Conservation (phyloP, 2,113 vertebrate genomes). For the Saccopteryx leptura region DNA sequence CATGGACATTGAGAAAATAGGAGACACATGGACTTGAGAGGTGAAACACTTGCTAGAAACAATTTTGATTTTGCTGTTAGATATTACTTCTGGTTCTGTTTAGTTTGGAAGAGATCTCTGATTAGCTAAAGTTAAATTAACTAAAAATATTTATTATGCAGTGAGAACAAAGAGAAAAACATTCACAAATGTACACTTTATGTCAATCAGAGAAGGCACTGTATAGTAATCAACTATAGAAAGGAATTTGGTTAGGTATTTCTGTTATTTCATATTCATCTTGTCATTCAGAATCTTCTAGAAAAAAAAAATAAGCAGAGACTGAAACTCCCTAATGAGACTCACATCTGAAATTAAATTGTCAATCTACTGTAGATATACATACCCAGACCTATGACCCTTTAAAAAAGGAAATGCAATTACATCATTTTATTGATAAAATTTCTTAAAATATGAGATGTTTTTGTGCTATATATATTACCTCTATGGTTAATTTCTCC, state of each 20-base stretch:
- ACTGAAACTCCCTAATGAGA: background rate
- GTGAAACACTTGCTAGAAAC: background rate
- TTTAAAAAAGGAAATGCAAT: background rate
- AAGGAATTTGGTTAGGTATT: background rate
- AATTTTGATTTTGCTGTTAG: background rate
- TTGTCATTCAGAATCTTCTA: slow-evolving; percentile 11
- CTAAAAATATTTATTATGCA: background rate
- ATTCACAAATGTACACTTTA: background rate
- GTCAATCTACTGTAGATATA: background rate
- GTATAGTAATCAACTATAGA: background rate
- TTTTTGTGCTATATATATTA: background rate
- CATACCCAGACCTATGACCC: background rate
- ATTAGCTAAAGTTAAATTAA: background rate
- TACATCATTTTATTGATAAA: background rate
- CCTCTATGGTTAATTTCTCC: background rate
- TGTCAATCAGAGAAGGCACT: background rate
- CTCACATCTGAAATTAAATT: slow-evolving; percentile 21
- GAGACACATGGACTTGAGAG: background rate
- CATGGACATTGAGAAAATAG: background rate
- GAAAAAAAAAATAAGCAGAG: slow-evolving; percentile 54
- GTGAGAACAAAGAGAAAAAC: background rate
- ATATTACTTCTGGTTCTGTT: background rate
- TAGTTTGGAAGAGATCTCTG: background rate
- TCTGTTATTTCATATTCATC: background rate
- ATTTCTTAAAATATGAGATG: background rate